Evolutionary conservation across 2,113 vertebrate genomes (phyloP).

Genomic region (Suricata suricatta): DNA sequence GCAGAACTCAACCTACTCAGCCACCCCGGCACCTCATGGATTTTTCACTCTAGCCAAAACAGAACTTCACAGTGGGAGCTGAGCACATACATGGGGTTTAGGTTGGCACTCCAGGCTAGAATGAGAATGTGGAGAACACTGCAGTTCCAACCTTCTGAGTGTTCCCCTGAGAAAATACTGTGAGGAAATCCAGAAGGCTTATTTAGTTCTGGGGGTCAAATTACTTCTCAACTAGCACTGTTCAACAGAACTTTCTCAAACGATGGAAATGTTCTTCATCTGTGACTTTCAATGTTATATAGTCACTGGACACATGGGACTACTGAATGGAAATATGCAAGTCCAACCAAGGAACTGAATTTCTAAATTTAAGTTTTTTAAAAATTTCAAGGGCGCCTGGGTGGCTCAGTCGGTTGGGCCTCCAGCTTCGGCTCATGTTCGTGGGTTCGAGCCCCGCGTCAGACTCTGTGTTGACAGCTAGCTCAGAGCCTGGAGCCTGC

Average conservation of each 20-base stretch:
- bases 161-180: conserved; percentile 12
- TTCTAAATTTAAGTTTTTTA: neutral
- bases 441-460: too few relatives aligned
- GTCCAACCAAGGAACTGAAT: neutral
- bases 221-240: neutral
- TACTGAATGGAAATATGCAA: neutral
- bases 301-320: neutral
- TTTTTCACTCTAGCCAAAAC: neutral
- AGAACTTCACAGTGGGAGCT: neutral
- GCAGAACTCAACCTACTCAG: too few relatives aligned
- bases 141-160: neutral
- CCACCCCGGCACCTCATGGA: too few relatives aligned
- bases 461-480: too few relatives aligned
- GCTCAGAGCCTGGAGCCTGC: too few relatives aligned
- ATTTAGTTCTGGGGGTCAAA: conserved; percentile 1
- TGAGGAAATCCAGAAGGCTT: neutral
- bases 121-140: neutral
- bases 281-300: neutral
- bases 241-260: neutral
- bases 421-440: too few relatives aligned
- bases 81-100: neutral
- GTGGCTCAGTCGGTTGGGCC: too few relatives aligned
- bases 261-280: neutral
- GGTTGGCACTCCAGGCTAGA: neutral
- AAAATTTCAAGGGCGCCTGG: conserved; percentile 11